Evolutionary conservation across 2,113 vertebrate species (phyloP).

Genomic region (Campylomormyrus tamandua): DNA sequence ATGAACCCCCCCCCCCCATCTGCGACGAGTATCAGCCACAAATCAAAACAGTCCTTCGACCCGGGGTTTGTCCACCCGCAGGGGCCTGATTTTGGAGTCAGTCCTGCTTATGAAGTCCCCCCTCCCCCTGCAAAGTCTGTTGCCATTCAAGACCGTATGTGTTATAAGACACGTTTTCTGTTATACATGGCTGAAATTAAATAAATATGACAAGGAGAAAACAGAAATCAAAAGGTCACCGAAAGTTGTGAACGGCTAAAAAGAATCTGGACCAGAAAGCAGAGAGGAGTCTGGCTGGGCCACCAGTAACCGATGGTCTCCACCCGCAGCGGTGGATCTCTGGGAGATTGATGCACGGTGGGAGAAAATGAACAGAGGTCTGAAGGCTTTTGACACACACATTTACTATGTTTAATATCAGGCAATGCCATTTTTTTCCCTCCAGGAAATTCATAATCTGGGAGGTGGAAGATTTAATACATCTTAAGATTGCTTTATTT

Average conservation of each 20-base stretch:
- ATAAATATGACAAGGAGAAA: neutral
- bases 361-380: slow-evolving; percentile 1
- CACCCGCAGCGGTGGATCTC: neutral
- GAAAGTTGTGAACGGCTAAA: neutral
- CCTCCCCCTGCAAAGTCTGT: neutral
- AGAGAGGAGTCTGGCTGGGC: neutral
- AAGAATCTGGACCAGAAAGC: neutral
- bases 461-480: slow-evolving; percentile 4
- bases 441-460: slow-evolving; percentile 17
- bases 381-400: slow-evolving; percentile 5
- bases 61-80: neutral
- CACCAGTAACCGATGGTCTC: neutral
- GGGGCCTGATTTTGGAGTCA: neutral
- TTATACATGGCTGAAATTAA: neutral
- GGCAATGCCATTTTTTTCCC: slow-evolving; percentile 13
- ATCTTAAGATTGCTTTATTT: slow-evolving; percentile 20
- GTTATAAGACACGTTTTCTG: neutral
- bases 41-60: neutral
- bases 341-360: neutral
- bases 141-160: neutral
- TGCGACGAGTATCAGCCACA: neutral
- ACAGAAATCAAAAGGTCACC: neutral
- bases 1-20: neutral
- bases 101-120: neutral
- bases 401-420: slow-evolving; percentile 20